These are phyloP conservation scores for Archilochus colubris DNA, from an alignment of 2,113 vertebrate species.

Conservation along the genomic window DNA sequence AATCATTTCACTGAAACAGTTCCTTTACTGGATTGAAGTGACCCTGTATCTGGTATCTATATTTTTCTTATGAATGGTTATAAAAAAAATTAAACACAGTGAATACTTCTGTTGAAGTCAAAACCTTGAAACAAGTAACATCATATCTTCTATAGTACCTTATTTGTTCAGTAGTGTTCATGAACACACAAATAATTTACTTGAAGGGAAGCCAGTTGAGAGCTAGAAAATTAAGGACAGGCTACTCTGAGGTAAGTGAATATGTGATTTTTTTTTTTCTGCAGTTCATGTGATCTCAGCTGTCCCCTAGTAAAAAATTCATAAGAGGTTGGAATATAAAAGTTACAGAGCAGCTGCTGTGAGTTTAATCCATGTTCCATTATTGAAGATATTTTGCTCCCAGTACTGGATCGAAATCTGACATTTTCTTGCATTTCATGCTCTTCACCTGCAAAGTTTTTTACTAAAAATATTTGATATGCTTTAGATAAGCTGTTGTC, in stretches of 20 bases:
- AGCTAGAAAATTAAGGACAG: not conserved
- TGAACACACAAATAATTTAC: not conserved
- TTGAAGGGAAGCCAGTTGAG: not conserved
- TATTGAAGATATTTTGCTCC: conserved; percentile 35
- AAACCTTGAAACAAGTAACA: not conserved
- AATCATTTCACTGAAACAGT: not conserved
- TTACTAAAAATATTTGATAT: not conserved
- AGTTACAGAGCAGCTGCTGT: conserved; percentile 38
- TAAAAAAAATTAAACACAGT: not conserved
- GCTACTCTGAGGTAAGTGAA: conserved; percentile 6
- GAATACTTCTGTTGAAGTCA: not conserved
- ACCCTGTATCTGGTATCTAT: not conserved
- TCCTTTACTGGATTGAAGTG: not conserved
- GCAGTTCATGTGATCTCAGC: conserved; percentile 33
- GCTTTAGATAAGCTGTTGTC: conserved; percentile 3
- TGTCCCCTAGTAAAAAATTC: conserved; percentile 47
- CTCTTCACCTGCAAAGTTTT: conserved; percentile 30
- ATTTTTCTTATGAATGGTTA: not conserved
- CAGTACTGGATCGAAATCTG: not conserved
- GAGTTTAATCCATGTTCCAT: conserved; percentile 17
- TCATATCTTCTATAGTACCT: not conserved
- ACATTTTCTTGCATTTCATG: not conserved
- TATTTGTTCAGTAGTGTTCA: not conserved
- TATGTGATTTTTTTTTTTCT: not conserved
- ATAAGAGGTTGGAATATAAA: conserved; percentile 33